Evolutionary conservation across 2,113 vertebrate genomes (phyloP).

Genomic region (Pluvianellus socialis): DNA sequence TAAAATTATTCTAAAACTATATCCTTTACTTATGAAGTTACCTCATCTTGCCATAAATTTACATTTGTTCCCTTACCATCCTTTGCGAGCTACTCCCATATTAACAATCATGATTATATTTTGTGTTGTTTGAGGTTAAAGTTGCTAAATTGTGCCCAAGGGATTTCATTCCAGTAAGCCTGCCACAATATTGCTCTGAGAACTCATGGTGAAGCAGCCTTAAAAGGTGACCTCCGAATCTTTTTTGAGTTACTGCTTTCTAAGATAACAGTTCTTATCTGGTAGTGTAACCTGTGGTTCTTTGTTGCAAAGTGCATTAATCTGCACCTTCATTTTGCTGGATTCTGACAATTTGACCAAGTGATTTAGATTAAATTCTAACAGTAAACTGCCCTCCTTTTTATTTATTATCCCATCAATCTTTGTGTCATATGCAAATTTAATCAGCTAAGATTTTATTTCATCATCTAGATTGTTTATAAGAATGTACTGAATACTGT

Average conservation of each 20-base stretch:
- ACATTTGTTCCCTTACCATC: background rate
- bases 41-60: background rate
- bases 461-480: constrained; percentile 46
- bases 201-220: background rate
- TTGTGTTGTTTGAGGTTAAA: background rate
- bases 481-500: background rate
- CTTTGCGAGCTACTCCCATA: background rate
- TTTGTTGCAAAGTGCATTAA: background rate
- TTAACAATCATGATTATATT: background rate
- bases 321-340: background rate
- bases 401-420: constrained; percentile 29
- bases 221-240: background rate
- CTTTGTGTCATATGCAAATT: constrained; percentile 59
- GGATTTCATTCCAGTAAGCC: background rate
- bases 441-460: constrained; percentile 62
- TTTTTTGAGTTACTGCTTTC: background rate
- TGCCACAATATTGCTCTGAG: background rate
- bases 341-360: background rate
- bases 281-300: background rate
- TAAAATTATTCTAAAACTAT: background rate
- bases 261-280: background rate
- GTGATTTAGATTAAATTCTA: constrained; percentile 24
- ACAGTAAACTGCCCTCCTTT: background rate
- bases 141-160: background rate
- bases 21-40: background rate